These are phyloP conservation scores for Aradus depressus DNA, from an alignment of 2,888 invertebrate species.

Conservation along the genomic window DNA sequence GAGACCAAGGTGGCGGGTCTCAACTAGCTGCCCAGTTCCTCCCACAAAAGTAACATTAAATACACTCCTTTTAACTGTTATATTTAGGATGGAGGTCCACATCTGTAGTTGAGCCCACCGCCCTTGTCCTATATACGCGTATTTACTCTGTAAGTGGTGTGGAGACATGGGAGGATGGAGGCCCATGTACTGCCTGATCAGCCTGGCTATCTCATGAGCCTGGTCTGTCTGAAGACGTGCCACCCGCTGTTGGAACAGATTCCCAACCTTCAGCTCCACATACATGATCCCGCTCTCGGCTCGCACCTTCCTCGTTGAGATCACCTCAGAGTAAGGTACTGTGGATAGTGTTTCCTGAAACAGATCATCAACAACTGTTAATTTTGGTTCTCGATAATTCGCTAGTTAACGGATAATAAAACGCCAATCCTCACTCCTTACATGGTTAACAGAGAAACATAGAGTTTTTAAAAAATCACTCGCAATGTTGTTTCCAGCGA, in stretches of 20 bases:
- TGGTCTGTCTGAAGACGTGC: constrained; percentile 93
- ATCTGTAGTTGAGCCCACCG: no score
- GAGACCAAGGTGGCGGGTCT: no score
- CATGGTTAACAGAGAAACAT: neutral
- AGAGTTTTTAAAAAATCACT: neutral
- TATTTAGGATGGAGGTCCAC: no score
- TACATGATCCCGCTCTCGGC: constrained; percentile 84
- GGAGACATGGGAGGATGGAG: no score
- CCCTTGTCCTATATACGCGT: no score
- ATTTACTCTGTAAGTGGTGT: no score
- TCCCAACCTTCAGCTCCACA: constrained; percentile 94
- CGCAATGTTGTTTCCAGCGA: no score
- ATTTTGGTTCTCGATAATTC: neutral
- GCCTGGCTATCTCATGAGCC: constrained; percentile 90
- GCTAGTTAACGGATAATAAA: neutral
- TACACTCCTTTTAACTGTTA: no score
- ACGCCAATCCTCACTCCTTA: neutral
- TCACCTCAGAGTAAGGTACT: constrained; percentile 90
- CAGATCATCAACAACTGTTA: neutral
- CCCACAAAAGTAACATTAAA: no score
- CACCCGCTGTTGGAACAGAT: constrained; percentile 88
- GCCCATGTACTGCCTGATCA: constrained; percentile 93
- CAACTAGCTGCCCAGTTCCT: no score
- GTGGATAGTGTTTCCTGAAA: constrained; percentile 73
- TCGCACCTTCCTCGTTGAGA: constrained; percentile 83